Conservation (phyloP, 2,113 vertebrate species). For the Pantherophis guttatus region DNA sequence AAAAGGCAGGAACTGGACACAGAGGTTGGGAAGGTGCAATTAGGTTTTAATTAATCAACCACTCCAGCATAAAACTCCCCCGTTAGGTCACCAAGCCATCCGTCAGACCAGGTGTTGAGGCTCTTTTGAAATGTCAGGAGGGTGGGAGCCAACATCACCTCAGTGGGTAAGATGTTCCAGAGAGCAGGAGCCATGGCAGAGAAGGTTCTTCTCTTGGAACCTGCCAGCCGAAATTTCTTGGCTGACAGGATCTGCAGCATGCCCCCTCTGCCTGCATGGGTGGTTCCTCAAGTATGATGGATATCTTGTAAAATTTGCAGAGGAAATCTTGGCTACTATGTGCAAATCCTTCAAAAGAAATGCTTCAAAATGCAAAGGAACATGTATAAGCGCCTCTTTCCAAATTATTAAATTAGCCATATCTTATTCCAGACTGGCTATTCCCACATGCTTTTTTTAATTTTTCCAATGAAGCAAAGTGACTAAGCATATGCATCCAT, state of each 20-base stretch:
- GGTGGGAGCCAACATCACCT: not conserved
- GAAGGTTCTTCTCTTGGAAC: not conserved
- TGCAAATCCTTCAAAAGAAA: not conserved
- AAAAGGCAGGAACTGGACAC: not conserved
- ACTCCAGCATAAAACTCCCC: not conserved
- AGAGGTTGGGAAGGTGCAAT: not conserved
- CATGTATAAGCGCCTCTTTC: not conserved
- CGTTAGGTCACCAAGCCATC: not conserved
- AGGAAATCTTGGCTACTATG: not conserved
- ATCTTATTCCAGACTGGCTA: not conserved
- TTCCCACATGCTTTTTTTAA: not conserved
- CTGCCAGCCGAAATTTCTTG: not conserved
- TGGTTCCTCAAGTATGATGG: not conserved
- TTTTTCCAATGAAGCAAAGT: not conserved
- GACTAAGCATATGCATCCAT: not conserved
- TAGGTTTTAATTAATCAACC: not conserved
- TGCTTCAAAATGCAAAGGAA: not conserved
- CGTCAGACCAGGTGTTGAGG: not conserved
- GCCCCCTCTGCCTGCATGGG: not conserved
- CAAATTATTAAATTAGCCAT: not conserved
- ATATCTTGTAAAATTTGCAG: not conserved
- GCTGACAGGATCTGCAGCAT: not conserved
- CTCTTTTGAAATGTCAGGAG: not conserved
- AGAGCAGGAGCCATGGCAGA: not conserved
- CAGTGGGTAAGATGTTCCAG: not conserved